Evolutionary conservation across 1,140 invertebrate species (phyloP).

Genomic region (Babylonia areolata): DNA sequence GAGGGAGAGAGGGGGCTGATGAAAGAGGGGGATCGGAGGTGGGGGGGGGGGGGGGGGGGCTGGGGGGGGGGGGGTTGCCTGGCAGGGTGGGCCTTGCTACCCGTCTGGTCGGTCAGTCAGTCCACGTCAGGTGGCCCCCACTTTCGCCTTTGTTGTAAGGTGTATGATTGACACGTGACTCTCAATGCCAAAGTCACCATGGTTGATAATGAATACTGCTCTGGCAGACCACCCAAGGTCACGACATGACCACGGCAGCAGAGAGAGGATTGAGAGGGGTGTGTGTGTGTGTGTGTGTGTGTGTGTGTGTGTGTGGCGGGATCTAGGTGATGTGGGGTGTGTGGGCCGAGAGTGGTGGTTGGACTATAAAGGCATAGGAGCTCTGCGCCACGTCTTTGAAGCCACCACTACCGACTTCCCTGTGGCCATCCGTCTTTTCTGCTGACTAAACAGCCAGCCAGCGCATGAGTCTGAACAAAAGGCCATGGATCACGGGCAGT

Average conservation of each 20-base stretch:
- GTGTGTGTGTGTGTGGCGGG: not conserved
- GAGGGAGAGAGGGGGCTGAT: too few relatives aligned
- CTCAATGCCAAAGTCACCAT: not conserved
- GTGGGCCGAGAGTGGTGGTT: too few relatives aligned
- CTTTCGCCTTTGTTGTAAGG: not conserved
- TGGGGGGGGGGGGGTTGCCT: too few relatives aligned
- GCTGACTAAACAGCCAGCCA: not conserved
- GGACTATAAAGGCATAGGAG: too few relatives aligned
- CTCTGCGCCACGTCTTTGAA: not conserved
- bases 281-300: not conserved
- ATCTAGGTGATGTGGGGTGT: too few relatives aligned
- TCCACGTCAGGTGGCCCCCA: not conserved
- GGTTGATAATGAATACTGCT: not conserved
- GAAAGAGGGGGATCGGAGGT: too few relatives aligned
- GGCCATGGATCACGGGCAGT: not conserved
- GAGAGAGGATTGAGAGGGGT: not conserved
- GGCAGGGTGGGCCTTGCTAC: too few relatives aligned
- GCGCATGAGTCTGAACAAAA: not conserved
- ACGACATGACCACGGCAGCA: not conserved
- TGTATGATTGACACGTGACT: not conserved
- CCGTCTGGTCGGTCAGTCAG: too few relatives aligned
- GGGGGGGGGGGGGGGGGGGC: too few relatives aligned
- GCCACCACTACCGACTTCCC: not conserved
- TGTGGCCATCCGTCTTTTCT: not conserved
- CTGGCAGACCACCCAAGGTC: not conserved